Evolutionary conservation across 2,888 invertebrate species (phyloP), one percentile per base, ranked within the genome.

Genomic region (Cheilosia urbana): DNA sequence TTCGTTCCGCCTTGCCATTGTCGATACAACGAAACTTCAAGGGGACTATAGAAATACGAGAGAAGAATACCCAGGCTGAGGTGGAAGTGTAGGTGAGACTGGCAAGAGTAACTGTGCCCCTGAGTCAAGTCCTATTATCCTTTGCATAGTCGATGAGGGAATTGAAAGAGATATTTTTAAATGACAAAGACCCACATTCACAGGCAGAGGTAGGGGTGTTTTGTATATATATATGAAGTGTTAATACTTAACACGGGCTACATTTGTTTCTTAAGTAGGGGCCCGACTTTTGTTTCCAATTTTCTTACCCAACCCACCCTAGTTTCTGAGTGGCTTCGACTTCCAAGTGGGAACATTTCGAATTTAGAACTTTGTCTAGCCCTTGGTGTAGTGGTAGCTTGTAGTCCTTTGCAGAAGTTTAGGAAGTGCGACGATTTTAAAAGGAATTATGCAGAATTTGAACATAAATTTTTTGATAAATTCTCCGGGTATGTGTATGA

Each of bases 131-230:
- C 13, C 72, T 53, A 65, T 68, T 62, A 57, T 60, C n/a, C 40
- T 73, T 80, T 63, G 55, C 57, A 57, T 55, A 65, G 58, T 76
- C 49, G 53, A 71, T 58, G 69, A 3, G 40, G 65, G 34, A 63
- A 63, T 68, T 75, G 58, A 17, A 75, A 58, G 69, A 65, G 65
- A 40, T 24, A 71, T 66, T 49, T 65, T 71, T 58, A 76, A 76
- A 60, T 81, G 76, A 71, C 69, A 81, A 81, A 65, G 75, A 57
- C 65, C 51, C 7, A 73, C 60, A 80, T 63, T 65, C 49, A 76
- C 51, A 57, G 40, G 40, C 47, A 47, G 19, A 30, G 9, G 6
- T 45, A 45, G 9, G 2, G 4, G 37, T 37, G 13, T n/a, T n/a
- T n/a, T n/a, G n/a, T n/a, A n/a, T 3, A 11, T 51, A 4, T 49